Evolutionary conservation across 2,113 vertebrate genomes (phyloP), one percentile per base, ranked within the genome.

Genomic region (Prunella himalayana): DNA sequence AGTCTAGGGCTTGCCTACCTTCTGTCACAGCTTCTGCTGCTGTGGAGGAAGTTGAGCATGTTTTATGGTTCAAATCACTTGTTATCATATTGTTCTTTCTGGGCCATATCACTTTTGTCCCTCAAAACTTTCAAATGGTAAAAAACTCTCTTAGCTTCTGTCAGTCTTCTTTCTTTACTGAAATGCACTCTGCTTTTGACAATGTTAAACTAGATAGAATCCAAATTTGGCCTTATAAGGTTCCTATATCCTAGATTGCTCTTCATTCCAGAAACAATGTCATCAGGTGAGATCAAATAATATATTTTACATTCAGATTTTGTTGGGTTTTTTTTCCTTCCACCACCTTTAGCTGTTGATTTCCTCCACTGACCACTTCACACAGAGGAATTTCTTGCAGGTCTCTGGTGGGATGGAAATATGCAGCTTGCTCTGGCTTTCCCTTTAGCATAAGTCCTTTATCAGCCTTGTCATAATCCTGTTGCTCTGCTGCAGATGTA

Each of bases 241-340:
- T 39, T 86, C n/a, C 9, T 69, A 15, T 20, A 33, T 49, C 39
- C 45, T 53, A 60, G 15, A 42, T 6, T 1, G 1, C 5, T 72
- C 37, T 86, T 73, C 11, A 17, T 91, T 92, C 31, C 22, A 86
- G 73, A 69, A 81, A 25, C 25, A 37, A 10, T 0, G 3, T 39
- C 16, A 56, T 33, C 54, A 69, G 41, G 7, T 61, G 15, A 92
- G 21, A 27, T 70, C 23, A 78, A 84, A 81, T 41, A 0, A 45
- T 4, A 2, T 31, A 45, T 80, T 88, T 83, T 83, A 51, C 23
- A 79, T 71, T 59, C 53, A 45, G 25, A 65, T 60, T 68, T 68
- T 49, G 0, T 39, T 27, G 18, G 4, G 1, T 0, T 10, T 66
- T 11, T 56, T 10, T 57, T 2, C 5, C 24, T 35, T 64, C 39